Evolutionary conservation across 2,113 vertebrate species (phyloP), one percentile per base, ranked within the genome.

Genomic region (Corythoichthys haematopterus): DNA sequence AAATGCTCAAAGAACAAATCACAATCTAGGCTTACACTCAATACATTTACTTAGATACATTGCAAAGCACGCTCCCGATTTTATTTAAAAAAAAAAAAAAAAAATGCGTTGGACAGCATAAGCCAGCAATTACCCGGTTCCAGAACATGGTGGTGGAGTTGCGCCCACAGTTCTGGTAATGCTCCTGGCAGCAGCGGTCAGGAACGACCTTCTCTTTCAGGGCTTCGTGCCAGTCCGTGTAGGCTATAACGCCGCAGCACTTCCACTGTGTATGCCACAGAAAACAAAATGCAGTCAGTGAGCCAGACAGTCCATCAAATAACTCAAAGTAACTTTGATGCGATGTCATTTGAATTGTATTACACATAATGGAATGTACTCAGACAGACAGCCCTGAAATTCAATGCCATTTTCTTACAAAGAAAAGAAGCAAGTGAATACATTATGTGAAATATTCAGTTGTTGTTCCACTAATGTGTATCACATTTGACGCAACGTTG

Each of bases 121-220:
- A 1, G 7, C 4, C 15, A 59, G n/a, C 43, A 82, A 90, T 93
- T 88, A 98, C 97, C 77, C 92, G 91, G 79, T 71, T 94, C 96
- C 96, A 98, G 83, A 97, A 91, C 68, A 90, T 84, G 71, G 93
- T 95, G 15, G 95, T 97, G 68, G 91, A 84, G 68, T 97, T 96
- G 0, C 87, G 91, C 9, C 97, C 97, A 58, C 97, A 99, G 81
- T 95, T 93, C 85, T 98, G 94, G 74, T 96, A 96, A 81, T 98
- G 97, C 77, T 99, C 97, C 55, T 92, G 94, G 80, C 97, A 99
- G 78, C 97, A 99, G 76, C 96, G 92, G 85, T 99, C 97, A 0
- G 97, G 97, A 37, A 99, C 97, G 4, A 88, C 88, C 71, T 94
- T 94, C 71, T 95, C 94, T 68, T 96, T 93, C 66, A 98, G 89